These are phyloP conservation scores for Turdus rufiventris DNA, from an alignment of 2,113 vertebrate species.

Conservation along the genomic window DNA sequence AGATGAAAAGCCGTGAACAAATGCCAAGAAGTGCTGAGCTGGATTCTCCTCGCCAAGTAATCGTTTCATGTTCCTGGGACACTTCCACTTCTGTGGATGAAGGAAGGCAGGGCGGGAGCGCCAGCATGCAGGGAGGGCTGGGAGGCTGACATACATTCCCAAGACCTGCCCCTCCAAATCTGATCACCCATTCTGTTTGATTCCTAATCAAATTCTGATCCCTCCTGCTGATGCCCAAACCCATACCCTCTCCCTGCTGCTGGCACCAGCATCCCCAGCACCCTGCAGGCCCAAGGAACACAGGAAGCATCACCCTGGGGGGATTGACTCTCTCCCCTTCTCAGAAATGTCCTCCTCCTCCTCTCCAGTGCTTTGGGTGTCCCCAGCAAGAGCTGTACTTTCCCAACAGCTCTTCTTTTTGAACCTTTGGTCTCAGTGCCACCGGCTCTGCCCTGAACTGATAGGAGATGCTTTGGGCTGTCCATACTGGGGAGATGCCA, in stretches of 20 bases:
- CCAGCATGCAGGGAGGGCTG: neutral
- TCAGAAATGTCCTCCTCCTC: neutral
- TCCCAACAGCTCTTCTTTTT: rapidly evolving
- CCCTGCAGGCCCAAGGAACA: neutral
- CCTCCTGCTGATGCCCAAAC: neutral
- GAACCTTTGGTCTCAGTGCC: rapidly evolving
- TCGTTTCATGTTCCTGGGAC: constrained; percentile 64
- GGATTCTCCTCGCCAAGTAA: constrained; percentile 55
- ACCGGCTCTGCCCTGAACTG: neutral
- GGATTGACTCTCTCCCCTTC: neutral
- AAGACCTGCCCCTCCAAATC: constrained; percentile 23
- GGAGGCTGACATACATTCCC: neutral
- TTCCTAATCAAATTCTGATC: neutral
- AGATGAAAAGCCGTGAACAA: constrained; percentile 63
- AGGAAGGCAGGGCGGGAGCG: constrained; percentile 14
- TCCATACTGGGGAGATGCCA: neutral
- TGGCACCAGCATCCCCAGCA: neutral
- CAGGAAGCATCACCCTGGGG: neutral
- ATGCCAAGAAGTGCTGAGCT: constrained; percentile 66
- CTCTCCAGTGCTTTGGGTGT: neutral
- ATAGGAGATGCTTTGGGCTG: neutral
- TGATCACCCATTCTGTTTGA: neutral
- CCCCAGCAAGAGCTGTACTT: rapidly evolving
- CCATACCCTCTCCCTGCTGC: neutral
- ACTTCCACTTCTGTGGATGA: constrained; percentile 26